Conservation (phyloP, 2,888 invertebrate species). For the Dasysyrphus tricinctus region DNA sequence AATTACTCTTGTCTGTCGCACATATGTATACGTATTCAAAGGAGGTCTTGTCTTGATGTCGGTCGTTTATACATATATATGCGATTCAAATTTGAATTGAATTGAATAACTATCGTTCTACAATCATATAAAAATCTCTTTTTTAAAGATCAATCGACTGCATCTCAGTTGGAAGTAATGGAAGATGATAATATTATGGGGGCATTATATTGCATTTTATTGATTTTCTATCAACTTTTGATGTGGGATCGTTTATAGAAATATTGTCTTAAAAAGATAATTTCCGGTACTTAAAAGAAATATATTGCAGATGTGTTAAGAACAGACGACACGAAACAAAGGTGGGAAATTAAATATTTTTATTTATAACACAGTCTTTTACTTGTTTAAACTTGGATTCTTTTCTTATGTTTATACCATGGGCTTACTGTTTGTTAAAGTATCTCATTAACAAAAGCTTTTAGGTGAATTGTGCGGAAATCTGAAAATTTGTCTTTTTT, state of each 20-base stretch:
- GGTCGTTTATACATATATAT: not conserved
- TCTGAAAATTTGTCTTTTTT: no score
- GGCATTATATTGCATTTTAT: slow-evolving; percentile 29
- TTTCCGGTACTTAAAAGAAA: not conserved
- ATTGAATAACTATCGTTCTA: slow-evolving; percentile 21
- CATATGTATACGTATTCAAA: no score
- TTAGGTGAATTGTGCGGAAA: no score
- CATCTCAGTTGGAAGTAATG: not conserved
- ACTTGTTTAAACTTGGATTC: no score
- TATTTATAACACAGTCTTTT: not conserved
- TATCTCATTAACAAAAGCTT: no score
- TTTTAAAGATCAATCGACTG: slow-evolving; percentile 8
- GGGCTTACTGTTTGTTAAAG: no score
- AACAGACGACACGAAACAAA: not conserved
- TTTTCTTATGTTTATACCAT: no score
- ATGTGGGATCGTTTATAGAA: slow-evolving; percentile 18
- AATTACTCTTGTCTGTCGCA: slow-evolving; percentile 55
- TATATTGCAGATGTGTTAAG: not conserved
- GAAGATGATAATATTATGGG: slow-evolving; percentile 41
- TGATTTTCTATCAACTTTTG: slow-evolving; percentile 41
- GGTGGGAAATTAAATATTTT: not conserved
- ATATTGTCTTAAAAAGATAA: not conserved
- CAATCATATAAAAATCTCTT: slow-evolving; percentile 9
- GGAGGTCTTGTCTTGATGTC: slow-evolving; percentile 20
- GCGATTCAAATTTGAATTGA: not conserved